A percentile compares a stretch with the other conserved stretches of the same genome.
phyloP scores from a whole-genome alignment of 2,888 invertebrate species.

The Pterostichus niger region DNA sequence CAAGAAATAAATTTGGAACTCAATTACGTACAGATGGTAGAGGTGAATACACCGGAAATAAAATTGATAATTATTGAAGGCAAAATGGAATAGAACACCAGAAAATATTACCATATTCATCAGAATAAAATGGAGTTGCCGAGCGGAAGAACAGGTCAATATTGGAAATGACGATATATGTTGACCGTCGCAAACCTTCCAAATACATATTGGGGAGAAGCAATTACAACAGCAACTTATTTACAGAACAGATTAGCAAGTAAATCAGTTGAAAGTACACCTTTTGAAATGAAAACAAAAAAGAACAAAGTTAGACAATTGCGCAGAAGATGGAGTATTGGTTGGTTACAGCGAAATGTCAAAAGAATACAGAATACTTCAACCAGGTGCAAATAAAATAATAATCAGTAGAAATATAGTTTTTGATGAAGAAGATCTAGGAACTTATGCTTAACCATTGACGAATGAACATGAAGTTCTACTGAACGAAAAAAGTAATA shows the following conservation, averaged over 20 bases:
- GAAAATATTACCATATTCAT: conserved; percentile 6
- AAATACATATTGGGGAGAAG: neutral
- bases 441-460: too few species aligned
- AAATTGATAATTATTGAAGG: neutral
- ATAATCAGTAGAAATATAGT: too few species aligned
- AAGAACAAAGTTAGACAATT: conserved; percentile 5
- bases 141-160: neutral
- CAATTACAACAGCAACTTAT: conserved; percentile 67
- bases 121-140: neutral
- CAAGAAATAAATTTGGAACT: too few species aligned
- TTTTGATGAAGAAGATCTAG: too few species aligned
- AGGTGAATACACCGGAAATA: neutral
- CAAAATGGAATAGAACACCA: neutral
- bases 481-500: too few species aligned
- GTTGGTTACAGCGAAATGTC: neutral
- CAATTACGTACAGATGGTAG: neutral
- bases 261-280: conserved; percentile 44
- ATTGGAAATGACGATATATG: neutral
- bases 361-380: too few species aligned
- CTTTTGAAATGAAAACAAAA: conserved; percentile 66
- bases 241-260: conserved; percentile 30
- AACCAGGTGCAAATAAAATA: too few species aligned
- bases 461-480: too few species aligned
- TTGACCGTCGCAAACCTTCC: too few species aligned
- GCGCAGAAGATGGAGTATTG: neutral